phyloP scores from a whole-genome alignment of 2,113 vertebrate species.

The Stigmatopora nigra region DNA sequence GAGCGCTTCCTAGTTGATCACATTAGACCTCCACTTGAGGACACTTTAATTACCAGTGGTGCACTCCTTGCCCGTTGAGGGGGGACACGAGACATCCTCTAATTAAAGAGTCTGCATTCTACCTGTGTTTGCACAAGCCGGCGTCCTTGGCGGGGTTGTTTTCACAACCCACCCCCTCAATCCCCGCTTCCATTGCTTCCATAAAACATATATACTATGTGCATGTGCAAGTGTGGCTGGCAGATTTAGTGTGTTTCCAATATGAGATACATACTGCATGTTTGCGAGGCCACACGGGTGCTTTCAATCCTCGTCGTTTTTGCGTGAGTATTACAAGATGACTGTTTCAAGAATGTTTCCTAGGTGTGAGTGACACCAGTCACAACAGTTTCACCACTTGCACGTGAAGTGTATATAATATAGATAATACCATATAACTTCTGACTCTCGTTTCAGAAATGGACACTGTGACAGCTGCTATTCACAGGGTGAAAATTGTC shows the following conservation, averaged over 20 bases:
- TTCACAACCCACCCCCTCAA: conserved; percentile 2
- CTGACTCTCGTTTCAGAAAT: neutral
- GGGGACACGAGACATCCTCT: conserved; percentile 49
- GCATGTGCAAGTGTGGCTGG: conserved; percentile 18
- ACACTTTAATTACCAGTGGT: conserved; percentile 68
- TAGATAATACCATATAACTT: neutral
- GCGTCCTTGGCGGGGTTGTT: conserved; percentile 17
- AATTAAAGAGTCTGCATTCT: conserved; percentile 58
- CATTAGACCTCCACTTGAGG: conserved; percentile 69
- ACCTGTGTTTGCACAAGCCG: conserved; percentile 54
- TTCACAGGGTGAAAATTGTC: neutral
- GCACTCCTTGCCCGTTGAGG: conserved; percentile 47
- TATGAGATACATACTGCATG: conserved; percentile 35
- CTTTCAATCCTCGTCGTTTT: conserved; percentile 23
- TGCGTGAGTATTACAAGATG: conserved; percentile 35
- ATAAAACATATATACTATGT: conserved; percentile 16
- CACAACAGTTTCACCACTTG: conserved; percentile 19
- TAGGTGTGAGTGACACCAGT: conserved; percentile 36
- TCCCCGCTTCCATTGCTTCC: conserved; percentile 4
- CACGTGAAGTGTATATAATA: neutral
- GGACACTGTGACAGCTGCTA: neutral
- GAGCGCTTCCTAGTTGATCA: conserved; percentile 69
- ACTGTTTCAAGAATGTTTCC: conserved; percentile 54
- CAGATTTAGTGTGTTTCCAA: conserved; percentile 24
- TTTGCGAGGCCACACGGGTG: conserved; percentile 39